Percentiles rank a stretch among this genome's conserved stretches.
phyloP scores from a whole-genome alignment of 2,888 invertebrate genomes.

The Eristalis tenax region DNA sequence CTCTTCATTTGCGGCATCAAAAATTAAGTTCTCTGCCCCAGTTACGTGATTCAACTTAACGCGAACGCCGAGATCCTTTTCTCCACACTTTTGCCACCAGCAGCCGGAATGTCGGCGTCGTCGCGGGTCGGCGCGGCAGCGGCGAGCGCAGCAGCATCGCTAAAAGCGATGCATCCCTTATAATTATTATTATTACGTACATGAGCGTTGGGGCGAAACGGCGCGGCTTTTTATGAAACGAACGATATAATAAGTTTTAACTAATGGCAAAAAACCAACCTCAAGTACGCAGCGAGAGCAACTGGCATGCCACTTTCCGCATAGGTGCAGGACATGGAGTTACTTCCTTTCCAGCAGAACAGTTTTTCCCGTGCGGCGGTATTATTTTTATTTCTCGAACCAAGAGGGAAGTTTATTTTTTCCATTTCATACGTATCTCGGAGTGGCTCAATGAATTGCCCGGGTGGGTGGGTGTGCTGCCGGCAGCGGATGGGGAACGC shows the following conservation, averaged over 20 bases:
- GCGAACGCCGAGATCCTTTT: slow-evolving; percentile 20
- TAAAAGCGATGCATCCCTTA: slow-evolving; percentile 32
- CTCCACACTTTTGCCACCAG: not conserved
- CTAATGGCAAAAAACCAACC: slow-evolving; percentile 51
- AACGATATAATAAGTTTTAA: slow-evolving; percentile 65
- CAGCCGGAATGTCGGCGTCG: not conserved
- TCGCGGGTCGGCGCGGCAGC: no score
- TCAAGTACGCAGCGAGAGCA: slow-evolving; percentile 36
- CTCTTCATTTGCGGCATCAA: slow-evolving; percentile 59
- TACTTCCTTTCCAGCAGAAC: slow-evolving; percentile 25
- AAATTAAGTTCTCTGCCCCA: slow-evolving; percentile 64
- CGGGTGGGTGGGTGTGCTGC: not conserved
- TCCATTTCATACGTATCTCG: slow-evolving; percentile 20
- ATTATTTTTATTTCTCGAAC: slow-evolving; percentile 38
- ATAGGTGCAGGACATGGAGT: slow-evolving; percentile 37
- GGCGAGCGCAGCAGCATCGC: not conserved
- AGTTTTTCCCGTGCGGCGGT: not conserved
- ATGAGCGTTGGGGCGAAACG: slow-evolving; percentile 39
- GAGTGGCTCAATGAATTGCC: not conserved
- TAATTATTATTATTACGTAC: slow-evolving; percentile 51
- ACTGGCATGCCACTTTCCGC: slow-evolving; percentile 49
- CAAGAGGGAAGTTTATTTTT: slow-evolving; percentile 37
- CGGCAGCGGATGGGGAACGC: slow-evolving; percentile 23
- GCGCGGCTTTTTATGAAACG: slow-evolving; percentile 65
- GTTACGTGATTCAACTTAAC: slow-evolving; percentile 66